A percentile compares a stretch with the other conserved stretches of the same genome.
Conservation (phyloP, 1,140 invertebrate genomes). For the Halictus rubicundus region DNA sequence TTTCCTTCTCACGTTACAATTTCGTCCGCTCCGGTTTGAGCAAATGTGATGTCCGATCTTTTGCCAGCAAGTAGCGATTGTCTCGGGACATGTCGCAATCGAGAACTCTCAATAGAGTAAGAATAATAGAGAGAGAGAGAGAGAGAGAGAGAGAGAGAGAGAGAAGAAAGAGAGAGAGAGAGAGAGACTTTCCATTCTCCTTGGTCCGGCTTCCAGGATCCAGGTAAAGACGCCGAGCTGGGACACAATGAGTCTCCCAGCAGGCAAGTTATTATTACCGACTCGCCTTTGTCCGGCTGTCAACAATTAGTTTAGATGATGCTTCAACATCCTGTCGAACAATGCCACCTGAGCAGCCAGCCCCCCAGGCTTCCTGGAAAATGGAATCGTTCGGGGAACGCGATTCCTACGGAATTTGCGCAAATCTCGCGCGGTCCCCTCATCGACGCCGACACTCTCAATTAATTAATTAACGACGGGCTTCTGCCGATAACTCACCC, state of each 20-base stretch:
- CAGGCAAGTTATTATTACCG: constrained; percentile 72
- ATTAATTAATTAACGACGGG: not conserved
- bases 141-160: constrained; percentile 20
- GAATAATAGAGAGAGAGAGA: not conserved
- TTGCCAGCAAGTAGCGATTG: not conserved
- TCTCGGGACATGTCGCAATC: not conserved
- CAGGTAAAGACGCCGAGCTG: constrained; percentile 69
- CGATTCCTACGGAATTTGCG: constrained; percentile 18
- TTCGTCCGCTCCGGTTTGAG: not conserved
- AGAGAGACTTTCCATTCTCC: constrained; percentile 27
- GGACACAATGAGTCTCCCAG: constrained; percentile 63
- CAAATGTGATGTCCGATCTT: not conserved
- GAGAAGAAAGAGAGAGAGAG: constrained; percentile 16
- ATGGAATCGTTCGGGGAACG: constrained; percentile 37
- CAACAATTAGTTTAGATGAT: constrained; percentile 78
- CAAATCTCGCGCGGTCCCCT: constrained; percentile 18
- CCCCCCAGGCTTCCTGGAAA: constrained; percentile 42
- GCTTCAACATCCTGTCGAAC: constrained; percentile 66
- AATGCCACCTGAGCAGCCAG: constrained; percentile 57
- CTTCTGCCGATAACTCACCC: too few relatives aligned
- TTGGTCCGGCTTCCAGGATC: constrained; percentile 45
- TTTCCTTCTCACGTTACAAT: not conserved
- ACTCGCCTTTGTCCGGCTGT: constrained; percentile 72
- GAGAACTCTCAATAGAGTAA: not conserved
- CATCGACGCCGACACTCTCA: not conserved